Base-by-base conservation (phyloP, 1,140 invertebrate genomes). In the Rhizoglyphus robini region DNA sequence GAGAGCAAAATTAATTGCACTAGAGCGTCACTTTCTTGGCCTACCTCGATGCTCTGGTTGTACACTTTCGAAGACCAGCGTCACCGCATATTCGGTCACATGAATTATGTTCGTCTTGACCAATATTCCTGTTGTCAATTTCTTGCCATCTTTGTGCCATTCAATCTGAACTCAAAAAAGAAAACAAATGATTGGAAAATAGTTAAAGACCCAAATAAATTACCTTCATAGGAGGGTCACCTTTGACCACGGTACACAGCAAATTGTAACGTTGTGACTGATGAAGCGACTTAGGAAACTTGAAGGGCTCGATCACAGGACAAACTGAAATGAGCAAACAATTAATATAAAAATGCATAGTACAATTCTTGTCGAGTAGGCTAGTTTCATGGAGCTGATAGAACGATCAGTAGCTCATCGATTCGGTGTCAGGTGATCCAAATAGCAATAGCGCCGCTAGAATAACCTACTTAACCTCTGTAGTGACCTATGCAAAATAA, bases 261-360 rank as follows among this genome's bases (percentile, higher is more conserved):
- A 88, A 84, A 72, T 86, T 83, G 64, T 88, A 88, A 73, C 88
- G 82, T 81, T 88, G 86, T 74, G 86, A 87, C 79, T 88, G 86
- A 74, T 84, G 84, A 72, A 88, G 82, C 72, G 85, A 85, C 75
- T 86, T 83, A 80, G 75, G 74, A 63, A 79, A 79, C 4, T 63
- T 68, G 68, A 79, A 79, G 4, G 74, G 71, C 31, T 77, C 76
- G 27, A 79, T 76, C 4, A 70, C 65, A 3, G 72, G 72, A 13
- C 61, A 63, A 32, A 73, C 72, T 73, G 62, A 27, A 34, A 49
- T 66, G 48, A 34, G 54, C 25, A 49, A 66, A 47, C 20, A 15
- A 38, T 23, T 60, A 32, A 32, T 60, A 34, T 27, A 38, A 60
- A 60, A 46, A 20, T 29, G 38, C n/a, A n/a, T n/a, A n/a, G n/a